Conservation (phyloP, 2,797 vertebrate genomes). For the Toxotes lorentzi region DNA sequence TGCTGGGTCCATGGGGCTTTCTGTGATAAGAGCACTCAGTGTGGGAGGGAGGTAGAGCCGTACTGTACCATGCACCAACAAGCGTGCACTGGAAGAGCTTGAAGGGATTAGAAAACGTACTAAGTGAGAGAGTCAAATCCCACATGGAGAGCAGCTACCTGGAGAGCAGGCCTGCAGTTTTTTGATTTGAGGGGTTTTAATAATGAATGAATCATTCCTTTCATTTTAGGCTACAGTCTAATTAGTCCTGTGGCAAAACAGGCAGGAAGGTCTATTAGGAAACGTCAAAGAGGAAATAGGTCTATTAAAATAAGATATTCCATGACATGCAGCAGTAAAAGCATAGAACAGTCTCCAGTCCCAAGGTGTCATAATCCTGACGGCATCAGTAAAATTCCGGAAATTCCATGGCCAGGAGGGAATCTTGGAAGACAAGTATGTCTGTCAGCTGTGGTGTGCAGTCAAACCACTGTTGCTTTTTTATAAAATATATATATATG, state of each 20-base stretch:
- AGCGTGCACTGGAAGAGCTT: conserved; percentile 3
- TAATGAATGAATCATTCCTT: conserved; percentile 3
- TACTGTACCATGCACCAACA: conserved; percentile 25
- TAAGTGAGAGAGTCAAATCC: background rate
- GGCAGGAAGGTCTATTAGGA: background rate
- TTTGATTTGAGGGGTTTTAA: background rate
- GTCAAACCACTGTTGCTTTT: no score
- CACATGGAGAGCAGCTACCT: background rate
- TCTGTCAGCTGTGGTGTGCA: no score
- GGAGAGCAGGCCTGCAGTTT: background rate
- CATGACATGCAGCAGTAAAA: no score
- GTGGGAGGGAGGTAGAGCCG: conserved; percentile 16
- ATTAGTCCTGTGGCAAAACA: conserved; percentile 3
- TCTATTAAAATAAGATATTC: no score
- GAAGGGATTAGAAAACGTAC: conserved; percentile 26
- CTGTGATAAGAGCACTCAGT: conserved; percentile 54
- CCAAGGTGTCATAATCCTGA: no score
- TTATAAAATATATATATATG: background rate
- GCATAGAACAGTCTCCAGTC: no score
- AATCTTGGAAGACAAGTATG: no score
- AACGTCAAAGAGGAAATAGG: conserved; percentile 1
- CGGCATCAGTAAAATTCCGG: no score
- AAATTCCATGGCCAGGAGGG: no score
- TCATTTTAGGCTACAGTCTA: background rate
- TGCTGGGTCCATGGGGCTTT: conserved; percentile 51